Base-by-base conservation (phyloP, 2,113 vertebrate species). In the Pseudois nayaur region DNA sequence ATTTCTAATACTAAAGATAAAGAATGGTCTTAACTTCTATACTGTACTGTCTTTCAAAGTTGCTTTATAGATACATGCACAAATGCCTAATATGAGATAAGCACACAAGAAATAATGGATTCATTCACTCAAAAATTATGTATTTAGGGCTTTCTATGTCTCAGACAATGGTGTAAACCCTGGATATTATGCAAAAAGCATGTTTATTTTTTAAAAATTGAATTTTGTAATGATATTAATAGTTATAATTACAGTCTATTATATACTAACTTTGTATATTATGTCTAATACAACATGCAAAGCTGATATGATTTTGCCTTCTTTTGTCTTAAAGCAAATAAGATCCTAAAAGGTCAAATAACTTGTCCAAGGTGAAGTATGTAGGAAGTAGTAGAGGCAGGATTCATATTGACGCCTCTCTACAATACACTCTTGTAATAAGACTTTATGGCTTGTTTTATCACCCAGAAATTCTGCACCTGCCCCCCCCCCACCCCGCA, bases 151-250 rank as follows among this genome's bases (percentile, higher is more conserved):
- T 89, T 82, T 83, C 8, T 92, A 87, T 14, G 13, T 87, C 12
- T 36, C 36, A 59, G 48, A 59, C 31, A 83, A 52, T 84, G 10
- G 29, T n/a, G 1, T 48, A 50, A 52, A 16, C 3, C 15, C 31
- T 36, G 29, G 27, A 76, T 92, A 88, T 82, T 14, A 86, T 14
- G 6, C 14, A 55, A 67, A 71, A 81, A 43, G 13, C 48, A 14
- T 60, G 67, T 48, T 54, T 87, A 92, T 59, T 8, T 76, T 89
- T 87, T 1, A 2, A 3, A 67, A 85, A 48, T 2, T 52, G 45
- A 4, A 81, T 97, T 93, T 95, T 50, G 8, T 52, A 91, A 78
- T 93, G 50, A 81, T 59, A 64, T 62, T 57, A 88, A 93, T 87
- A 74, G 14, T 62, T 88, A n/a, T 31, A 8, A 79, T 67, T 90